Base-by-base conservation (phyloP, 2,797 vertebrate genomes). In the Lepilemur septentrionalis region DNA sequence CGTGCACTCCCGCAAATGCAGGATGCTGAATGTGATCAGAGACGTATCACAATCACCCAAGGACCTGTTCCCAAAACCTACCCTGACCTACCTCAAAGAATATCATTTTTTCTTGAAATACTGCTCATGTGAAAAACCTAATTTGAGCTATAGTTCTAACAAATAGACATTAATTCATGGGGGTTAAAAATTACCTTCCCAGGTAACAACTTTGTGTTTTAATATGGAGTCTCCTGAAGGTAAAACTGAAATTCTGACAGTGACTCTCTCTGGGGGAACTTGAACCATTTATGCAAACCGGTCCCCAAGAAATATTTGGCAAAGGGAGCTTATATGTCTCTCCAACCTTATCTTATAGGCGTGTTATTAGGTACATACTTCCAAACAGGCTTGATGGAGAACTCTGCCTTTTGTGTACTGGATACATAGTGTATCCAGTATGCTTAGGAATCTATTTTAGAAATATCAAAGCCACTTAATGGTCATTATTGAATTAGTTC, bases 131-230 rank as follows among this genome's bases (percentile, higher is more conserved):
- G 15, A 61, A 85, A 95, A 80, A 50, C 20, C 52, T 90, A 96
- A 96, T 92, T 82, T 96, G 88, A 78, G 48, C 87, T 88, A 32
- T 89, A 92, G 55, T 95, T 82, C 61, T 79, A 95, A 50, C 48
- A 70, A 89, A 94, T 22, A 89, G 63, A 83, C 48, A 87, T 35
- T 38, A 86, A 87, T 35, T 43, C 83, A 79, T 48, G 75, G 41
- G 65, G 85, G 75, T 89, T 95, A 97, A 96, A 93, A 73, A 94
- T 81, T 95, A 95, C 79, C 89, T 97, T 89, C 48, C 46, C 55
- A 59, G 48, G 87, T 89, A 88, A 92, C 18, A 48, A 35, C 84
- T 84, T 80, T 76, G 61, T 80, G 88, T 91, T 93, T 91, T 93
- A 94, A 91, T 85, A 78, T 41, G 35, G 72, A 92, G 80, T 69